Evolutionary conservation across 2,113 vertebrate species (phyloP).

Genomic region (Anoplopoma fimbria): DNA sequence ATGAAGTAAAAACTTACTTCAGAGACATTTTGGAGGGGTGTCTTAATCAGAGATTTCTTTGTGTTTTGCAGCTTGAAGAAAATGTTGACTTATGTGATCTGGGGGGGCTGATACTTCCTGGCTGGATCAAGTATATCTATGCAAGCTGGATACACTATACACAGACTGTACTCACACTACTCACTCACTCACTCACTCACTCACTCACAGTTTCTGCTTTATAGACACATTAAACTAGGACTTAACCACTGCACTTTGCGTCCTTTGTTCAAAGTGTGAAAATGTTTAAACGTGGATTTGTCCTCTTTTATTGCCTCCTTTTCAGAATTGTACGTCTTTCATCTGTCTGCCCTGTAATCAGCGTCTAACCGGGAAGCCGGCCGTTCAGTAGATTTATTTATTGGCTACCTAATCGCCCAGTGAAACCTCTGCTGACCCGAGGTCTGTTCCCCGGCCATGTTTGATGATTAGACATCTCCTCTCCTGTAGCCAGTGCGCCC

Average conservation of each 20-base stretch:
- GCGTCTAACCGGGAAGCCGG: not conserved
- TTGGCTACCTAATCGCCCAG: constrained; percentile 20
- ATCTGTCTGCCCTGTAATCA: not conserved
- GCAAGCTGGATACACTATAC: not conserved
- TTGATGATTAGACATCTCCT: constrained; percentile 27
- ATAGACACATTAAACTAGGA: not conserved
- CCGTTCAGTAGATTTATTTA: constrained; percentile 43
- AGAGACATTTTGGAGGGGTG: not conserved
- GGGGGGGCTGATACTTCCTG: not conserved
- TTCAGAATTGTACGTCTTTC: not conserved
- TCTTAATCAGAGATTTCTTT: not conserved
- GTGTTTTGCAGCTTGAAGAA: constrained; percentile 4
- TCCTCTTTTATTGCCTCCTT: not conserved
- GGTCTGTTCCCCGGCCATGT: constrained; percentile 24
- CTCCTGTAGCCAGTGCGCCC: constrained; percentile 17
- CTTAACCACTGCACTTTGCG: not conserved
- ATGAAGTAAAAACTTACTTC: not conserved
- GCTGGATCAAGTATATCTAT: not conserved
- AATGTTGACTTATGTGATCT: not conserved
- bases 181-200: not conserved
- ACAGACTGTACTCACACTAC: not conserved
- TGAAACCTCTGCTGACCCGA: constrained; percentile 39
- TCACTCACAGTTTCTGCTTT: not conserved
- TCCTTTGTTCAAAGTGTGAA: not conserved
- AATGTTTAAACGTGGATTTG: not conserved